Base-by-base conservation (phyloP, 2,113 vertebrate genomes). In the Heterotis niloticus region DNA sequence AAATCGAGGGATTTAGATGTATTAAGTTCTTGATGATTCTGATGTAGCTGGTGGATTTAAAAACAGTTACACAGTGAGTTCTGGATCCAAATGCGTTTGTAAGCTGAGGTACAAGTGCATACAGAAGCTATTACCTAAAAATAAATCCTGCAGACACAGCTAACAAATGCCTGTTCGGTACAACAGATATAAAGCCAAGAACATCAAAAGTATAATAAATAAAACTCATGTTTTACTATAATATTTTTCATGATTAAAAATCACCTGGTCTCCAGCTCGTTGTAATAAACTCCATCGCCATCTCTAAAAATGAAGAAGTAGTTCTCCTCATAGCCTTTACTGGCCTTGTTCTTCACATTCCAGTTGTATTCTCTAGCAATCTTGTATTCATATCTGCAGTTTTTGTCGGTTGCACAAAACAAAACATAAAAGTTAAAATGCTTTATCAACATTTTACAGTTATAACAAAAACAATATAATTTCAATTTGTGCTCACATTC, bases 311-410 rank as follows among this genome's bases (percentile, higher is more conserved):
- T 98, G 81, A 98, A 98, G 89, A 98, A 98, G 84, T 98, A 98
- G 86, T 98, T 98, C 87, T 98, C 96, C 77, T 98, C 96, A 0
- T 98, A 98, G 75, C 96, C 96, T 69, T 98, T 98, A 90, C 96
- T 98, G 78, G 96, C 96, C 84, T 98, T 98, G 92, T 98, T 98
- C 88, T 98, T 98, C 79, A 98, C 96, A 0, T 98, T 98, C 96
- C 96, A 98, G 92, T 98, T 98, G 87, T 98, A 98, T 83, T 98
- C 96, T 34, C 96, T 91, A 28, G 96, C 96, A 1, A 98, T 98
- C 88, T 97, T 97, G 82, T 98, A 98, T 75, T 98, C 96, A 0
- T 98, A 98, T 54, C 96, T 98, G 83, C 5, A 18, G 18, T 44
- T 44, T 44, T 44, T 44, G 34, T 4, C n/a, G 7, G 64, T 51